These are phyloP conservation scores for Lycocerus yunnanus DNA, from an alignment of 2,888 invertebrate species.

Conservation along the genomic window DNA sequence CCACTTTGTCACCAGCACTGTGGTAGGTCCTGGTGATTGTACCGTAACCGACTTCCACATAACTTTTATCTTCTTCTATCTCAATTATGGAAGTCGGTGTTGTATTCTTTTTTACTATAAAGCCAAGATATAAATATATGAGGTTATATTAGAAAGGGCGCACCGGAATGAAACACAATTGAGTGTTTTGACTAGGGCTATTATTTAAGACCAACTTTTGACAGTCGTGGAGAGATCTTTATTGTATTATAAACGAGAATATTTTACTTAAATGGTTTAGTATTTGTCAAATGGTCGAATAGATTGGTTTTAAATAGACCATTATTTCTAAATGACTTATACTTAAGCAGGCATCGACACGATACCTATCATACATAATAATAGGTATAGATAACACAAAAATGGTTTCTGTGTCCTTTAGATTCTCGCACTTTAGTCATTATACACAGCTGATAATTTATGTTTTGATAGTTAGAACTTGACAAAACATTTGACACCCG, in stretches of 20 bases:
- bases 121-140: constrained; percentile 34
- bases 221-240: constrained; percentile 48
- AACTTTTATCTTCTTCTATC: constrained; percentile 34
- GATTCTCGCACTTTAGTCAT: neutral
- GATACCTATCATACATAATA: constrained; percentile 11
- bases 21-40: constrained; percentile 51
- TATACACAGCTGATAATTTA: constrained; percentile 1
- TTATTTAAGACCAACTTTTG: constrained; percentile 49
- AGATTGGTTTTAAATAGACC: constrained; percentile 28
- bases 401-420: neutral
- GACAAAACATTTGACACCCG: constrained; percentile 8
- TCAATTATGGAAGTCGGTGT: constrained; percentile 27
- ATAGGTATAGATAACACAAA: constrained; percentile 4
- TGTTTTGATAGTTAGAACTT: constrained; percentile 8
- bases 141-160: constrained; percentile 24
- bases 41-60: constrained; percentile 38
- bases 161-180: constrained; percentile 42
- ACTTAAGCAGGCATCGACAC: constrained; percentile 15
- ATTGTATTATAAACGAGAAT: constrained; percentile 38
- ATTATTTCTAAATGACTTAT: constrained; percentile 27
- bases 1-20: constrained; percentile 55
- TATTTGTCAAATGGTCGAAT: constrained; percentile 31
- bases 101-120: constrained; percentile 37
- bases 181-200: constrained; percentile 51
- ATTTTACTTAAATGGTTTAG: constrained; percentile 31